Conservation (phyloP, 2,113 vertebrate species). For the Merops nubicus region DNA sequence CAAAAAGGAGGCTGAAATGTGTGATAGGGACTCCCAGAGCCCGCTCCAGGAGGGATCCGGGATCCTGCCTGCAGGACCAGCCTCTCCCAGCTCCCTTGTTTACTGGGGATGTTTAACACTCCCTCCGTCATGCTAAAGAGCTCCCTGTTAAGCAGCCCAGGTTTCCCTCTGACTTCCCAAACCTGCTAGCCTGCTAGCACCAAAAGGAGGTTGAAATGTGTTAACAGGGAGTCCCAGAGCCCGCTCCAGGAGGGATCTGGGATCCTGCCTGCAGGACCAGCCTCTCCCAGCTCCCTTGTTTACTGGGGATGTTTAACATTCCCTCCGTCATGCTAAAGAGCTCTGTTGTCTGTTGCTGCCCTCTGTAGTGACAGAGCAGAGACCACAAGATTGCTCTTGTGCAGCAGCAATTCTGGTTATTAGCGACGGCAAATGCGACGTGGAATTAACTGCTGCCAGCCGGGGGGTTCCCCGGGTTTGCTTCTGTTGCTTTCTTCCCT, state of each 20-base stretch:
- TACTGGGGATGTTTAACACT: conserved; percentile 48
- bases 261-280: conserved; percentile 1
- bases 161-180: not conserved
- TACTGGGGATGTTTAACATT: conserved; percentile 48
- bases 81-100: conserved; percentile 61
- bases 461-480: too few species aligned
- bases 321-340: conserved; percentile 44
- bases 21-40: not conserved
- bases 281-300: conserved; percentile 61
- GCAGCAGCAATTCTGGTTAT: not conserved
- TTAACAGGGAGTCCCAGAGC: not conserved
- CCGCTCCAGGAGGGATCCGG: not conserved
- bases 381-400: conserved; percentile 63
- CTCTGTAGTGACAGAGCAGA: conserved; percentile 79
- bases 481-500: not conserved
- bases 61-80: conserved; percentile 5
- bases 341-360: conserved; percentile 82
- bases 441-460: not conserved
- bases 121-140: conserved; percentile 44
- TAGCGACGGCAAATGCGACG: fast-evolving
- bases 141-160: too few species aligned
- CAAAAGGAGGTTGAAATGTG: not conserved
- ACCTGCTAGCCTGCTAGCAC: not conserved
- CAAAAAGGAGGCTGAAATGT: not conserved
- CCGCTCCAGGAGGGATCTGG: not conserved